Evolutionary conservation across 1,140 invertebrate species (phyloP), one percentile per base, ranked within the genome.

Genomic region (Tribolium castaneum): DNA sequence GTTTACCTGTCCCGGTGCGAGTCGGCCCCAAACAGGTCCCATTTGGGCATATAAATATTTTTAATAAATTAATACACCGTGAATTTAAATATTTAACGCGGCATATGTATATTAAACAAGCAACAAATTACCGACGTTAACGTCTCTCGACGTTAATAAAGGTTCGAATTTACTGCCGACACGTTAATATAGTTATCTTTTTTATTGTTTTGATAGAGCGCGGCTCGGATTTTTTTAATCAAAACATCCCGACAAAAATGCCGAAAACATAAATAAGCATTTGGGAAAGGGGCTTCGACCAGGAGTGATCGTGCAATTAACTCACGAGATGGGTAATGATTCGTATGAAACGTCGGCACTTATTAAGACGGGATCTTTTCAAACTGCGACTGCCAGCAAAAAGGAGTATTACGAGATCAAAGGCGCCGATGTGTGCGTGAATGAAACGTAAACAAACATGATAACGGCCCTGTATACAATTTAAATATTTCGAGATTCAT

Each of bases 21-120:
- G 50, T 35, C 56, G 59, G 30, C 66, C 39, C 59, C 54, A 39
- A 70, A 62, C 50, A 76, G 66, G 66, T 76, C n/a, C 72, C 39
- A 71, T 79, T 66, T 79, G 62, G 72, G 52, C 74, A 75, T 78
- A 81, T 82, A 80, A 81, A 81, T 80, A 82, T 81, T 80, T 82
- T 82, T 81, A 81, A 82, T 82, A 81, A 82, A 82, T 80, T 81
- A 78, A 81, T 80, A 80, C 52, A 77, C 51, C 45, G 66, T 56
- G 76, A 78, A 80, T 82, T 79, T 82, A 77, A 80, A 83, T 80
- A 83, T 82, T 82, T 82, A 82, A 81, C 81, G 81, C 80, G 78
- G 76, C 82, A 77, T 45, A 45, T 80, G 79, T 82, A 80, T 80
- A 79, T 81, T 83, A 82, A 83, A 83, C 79, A 83, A 83, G 78